Evolutionary conservation across 2,113 vertebrate genomes (phyloP).

Genomic region (Oophaga pumilio): DNA sequence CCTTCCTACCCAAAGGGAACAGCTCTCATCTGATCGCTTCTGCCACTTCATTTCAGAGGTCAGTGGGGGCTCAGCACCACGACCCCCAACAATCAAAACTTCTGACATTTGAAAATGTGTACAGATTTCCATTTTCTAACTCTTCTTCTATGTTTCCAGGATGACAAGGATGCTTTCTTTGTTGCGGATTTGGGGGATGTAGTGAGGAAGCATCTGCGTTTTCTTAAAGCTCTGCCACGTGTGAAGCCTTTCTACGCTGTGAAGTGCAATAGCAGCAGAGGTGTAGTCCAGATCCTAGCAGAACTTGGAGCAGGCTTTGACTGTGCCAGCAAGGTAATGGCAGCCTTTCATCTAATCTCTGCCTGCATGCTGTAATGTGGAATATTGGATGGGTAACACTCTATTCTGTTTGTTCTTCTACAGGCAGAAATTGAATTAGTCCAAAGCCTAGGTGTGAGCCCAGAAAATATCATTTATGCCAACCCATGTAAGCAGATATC

Average conservation of each 20-base stretch:
- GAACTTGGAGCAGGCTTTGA: constrained; percentile 78
- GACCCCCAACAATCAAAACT: too few relatives aligned
- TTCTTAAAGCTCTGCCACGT: constrained; percentile 74
- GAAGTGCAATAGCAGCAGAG: constrained; percentile 74
- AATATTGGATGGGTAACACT: background rate
- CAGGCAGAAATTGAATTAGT: constrained; percentile 73
- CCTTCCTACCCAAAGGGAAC: too few relatives aligned
- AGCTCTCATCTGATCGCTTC: too few relatives aligned
- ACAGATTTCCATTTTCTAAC: background rate
- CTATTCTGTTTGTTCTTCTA: background rate
- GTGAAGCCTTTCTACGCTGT: constrained; percentile 74
- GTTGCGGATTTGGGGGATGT: constrained; percentile 77
- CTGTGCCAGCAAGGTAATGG: constrained; percentile 76
- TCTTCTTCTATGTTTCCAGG: constrained; percentile 61
- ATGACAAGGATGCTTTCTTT: constrained; percentile 68
- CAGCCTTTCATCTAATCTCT: background rate
- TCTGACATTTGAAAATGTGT: too few relatives aligned
- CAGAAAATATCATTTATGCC: constrained; percentile 74
- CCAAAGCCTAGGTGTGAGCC: constrained; percentile 66
- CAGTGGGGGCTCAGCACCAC: too few relatives aligned
- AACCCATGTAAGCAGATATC: constrained; percentile 78
- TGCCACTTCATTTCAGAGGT: too few relatives aligned
- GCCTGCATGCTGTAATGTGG: background rate
- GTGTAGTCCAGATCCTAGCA: constrained; percentile 74
- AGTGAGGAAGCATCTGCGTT: constrained; percentile 72